phyloP scores from a whole-genome alignment of 2,797 vertebrate species.

The Erethizon dorsatum region DNA sequence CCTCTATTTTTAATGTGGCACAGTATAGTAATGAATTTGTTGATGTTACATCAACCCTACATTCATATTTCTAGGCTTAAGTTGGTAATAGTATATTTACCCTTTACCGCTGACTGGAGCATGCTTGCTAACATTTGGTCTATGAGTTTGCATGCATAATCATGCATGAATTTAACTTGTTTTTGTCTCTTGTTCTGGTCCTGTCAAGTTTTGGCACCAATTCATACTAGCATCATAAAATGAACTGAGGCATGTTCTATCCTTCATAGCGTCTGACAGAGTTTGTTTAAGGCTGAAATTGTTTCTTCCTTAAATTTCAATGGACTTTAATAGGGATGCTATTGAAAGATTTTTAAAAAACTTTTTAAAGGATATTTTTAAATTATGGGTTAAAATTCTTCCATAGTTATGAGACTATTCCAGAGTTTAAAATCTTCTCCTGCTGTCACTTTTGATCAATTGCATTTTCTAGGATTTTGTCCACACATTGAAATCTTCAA shows the following conservation, averaged over 20 bases:
- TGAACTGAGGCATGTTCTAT: not conserved
- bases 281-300: not conserved
- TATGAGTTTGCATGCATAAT: not conserved
- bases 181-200: not conserved
- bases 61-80: not conserved
- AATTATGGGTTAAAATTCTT: not conserved
- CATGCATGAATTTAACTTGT: too few relatives aligned
- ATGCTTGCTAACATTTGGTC: not conserved
- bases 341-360: not conserved
- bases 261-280: not conserved
- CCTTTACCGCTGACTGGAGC: not conserved
- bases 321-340: not conserved
- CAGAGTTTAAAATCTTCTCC: not conserved
- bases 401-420: not conserved
- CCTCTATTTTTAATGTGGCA: not conserved
- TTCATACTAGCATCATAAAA: not conserved
- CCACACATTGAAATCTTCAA: not conserved
- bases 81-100: not conserved
- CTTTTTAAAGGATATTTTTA: not conserved
- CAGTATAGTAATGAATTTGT: not conserved
- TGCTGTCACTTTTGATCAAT: not conserved
- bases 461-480: not conserved
- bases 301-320: not conserved
- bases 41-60: too few relatives aligned
- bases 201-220: not conserved